Evolutionary conservation across 2,113 vertebrate species (phyloP), one percentile per base, ranked within the genome.

Genomic region (Astatoreochromis straeleni): DNA sequence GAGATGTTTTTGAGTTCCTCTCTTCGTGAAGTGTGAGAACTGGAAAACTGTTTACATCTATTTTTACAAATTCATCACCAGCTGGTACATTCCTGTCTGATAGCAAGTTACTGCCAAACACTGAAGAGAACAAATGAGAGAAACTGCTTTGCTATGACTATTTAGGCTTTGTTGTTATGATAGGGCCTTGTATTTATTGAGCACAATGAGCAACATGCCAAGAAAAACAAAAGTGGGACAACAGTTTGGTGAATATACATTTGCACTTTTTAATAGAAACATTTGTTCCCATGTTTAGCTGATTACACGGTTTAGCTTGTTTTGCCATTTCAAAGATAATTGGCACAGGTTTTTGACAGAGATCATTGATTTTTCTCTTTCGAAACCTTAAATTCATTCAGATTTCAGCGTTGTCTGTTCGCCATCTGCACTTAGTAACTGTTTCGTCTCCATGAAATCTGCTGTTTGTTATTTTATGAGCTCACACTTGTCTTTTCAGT

Each of bases 31-130:
- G 91, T 93, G 91, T 94, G 92, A 96, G 93, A 97, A 96, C 96
- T 97, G 96, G 96, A 97, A 97, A 95, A 94, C 85, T 93, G 95
- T 97, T 96, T 96, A 96, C 96, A 96, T 95, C 92, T 89, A 94
- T 96, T 95, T 94, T 95, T 95, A 96, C 93, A 81, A 95, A 95
- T 92, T 95, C 92, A 87, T 94, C 93, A 93, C 91, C 94, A 94
- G 96, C 95, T 94, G 94, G 94, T 96, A 95, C 96, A 96, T 96
- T 97, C 96, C 96, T 96, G 87, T 93, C 88, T 85, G 89, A 95
- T 83, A 88, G 90, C 86, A 87, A 92, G 88, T 90, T 89, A 94
- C 92, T 94, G 92, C 93, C 93, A 95, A 94, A 93, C 88, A 87
- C 87, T 84, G 89, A 88, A 85, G 68, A 89, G 68, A 95, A 90